These are phyloP conservation scores for Andrena flavipes DNA, from an alignment of 2,888 invertebrate genomes.

Conservation along the genomic window DNA sequence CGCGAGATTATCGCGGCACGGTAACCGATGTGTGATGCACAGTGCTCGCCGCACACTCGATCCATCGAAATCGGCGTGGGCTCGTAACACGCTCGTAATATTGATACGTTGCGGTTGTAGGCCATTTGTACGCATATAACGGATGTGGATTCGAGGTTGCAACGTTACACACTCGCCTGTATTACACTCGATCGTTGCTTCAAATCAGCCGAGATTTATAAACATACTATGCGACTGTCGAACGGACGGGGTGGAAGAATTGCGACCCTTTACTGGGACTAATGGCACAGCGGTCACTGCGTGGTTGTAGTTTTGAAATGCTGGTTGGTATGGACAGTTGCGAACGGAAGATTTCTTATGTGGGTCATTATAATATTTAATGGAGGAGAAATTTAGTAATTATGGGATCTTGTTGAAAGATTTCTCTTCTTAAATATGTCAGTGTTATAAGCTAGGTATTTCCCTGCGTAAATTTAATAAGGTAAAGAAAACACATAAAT, in stretches of 20 bases:
- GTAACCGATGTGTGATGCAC: conserved; percentile 36
- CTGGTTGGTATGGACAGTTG: too few relatives aligned
- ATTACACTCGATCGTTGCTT: not conserved
- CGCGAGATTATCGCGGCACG: conserved; percentile 56
- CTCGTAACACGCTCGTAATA: conserved; percentile 59
- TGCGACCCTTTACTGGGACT: too few relatives aligned
- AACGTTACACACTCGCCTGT: conserved; percentile 22
- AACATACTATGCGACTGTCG: not conserved
- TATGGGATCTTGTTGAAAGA: not conserved
- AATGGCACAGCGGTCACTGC: too few relatives aligned
- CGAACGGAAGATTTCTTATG: too few relatives aligned
- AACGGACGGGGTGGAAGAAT: not conserved
- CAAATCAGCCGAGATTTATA: conserved; percentile 14
- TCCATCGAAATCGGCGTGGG: conserved; percentile 24
- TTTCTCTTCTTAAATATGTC: too few relatives aligned
- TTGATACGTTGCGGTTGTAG: conserved; percentile 67
- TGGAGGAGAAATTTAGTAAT: not conserved
- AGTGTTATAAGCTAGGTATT: too few relatives aligned
- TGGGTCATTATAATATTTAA: not conserved
- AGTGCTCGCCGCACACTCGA: conserved; percentile 27
- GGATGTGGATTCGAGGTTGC: conserved; percentile 30
- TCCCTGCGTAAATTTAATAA: too few relatives aligned
- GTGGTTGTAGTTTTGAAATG: too few relatives aligned
- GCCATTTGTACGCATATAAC: conserved; percentile 54
- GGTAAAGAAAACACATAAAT: too few relatives aligned